Evolutionary conservation across 2,113 vertebrate genomes (phyloP).

Genomic region (Nothocercus nigrocapillus): DNA sequence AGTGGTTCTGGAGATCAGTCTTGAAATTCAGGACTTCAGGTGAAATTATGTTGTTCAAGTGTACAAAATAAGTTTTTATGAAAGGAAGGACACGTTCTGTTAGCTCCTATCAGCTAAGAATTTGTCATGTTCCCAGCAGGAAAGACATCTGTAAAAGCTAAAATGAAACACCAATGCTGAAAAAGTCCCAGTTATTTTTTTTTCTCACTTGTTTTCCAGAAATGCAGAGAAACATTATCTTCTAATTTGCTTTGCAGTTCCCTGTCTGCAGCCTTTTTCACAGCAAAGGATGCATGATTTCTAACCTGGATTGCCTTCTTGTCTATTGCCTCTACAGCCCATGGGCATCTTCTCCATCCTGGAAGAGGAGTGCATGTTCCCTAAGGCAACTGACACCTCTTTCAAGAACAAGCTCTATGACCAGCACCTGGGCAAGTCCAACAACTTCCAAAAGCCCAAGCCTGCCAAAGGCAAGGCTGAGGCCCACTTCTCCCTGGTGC

Average conservation of each 20-base stretch:
- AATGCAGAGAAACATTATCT: not conserved
- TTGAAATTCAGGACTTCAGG: not conserved
- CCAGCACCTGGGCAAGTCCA: conserved; percentile 86
- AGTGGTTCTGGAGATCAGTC: not conserved
- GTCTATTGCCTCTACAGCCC: not conserved
- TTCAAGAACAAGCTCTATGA: conserved; percentile 89
- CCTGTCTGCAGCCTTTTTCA: not conserved
- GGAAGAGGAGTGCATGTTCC: conserved; percentile 89
- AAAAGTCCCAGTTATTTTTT: not conserved
- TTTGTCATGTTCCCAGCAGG: not conserved
- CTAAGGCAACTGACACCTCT: conserved; percentile 85
- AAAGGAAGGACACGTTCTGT: not conserved
- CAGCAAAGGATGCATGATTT: not conserved
- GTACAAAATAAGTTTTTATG: not conserved
- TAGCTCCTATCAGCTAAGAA: not conserved
- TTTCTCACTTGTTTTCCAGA: not conserved
- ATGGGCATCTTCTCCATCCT: conserved; percentile 80
- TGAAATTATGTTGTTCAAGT: not conserved
- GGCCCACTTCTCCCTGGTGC: conserved; percentile 83
- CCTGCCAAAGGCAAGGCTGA: conserved; percentile 84
- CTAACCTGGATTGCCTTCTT: not conserved
- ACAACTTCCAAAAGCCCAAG: conserved; percentile 89
- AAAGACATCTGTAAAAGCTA: not conserved
- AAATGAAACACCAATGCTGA: not conserved
- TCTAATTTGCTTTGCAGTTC: not conserved